Evolutionary conservation across 2,797 vertebrate species (phyloP).

Genomic region (Phrynocephalus forsythii): DNA sequence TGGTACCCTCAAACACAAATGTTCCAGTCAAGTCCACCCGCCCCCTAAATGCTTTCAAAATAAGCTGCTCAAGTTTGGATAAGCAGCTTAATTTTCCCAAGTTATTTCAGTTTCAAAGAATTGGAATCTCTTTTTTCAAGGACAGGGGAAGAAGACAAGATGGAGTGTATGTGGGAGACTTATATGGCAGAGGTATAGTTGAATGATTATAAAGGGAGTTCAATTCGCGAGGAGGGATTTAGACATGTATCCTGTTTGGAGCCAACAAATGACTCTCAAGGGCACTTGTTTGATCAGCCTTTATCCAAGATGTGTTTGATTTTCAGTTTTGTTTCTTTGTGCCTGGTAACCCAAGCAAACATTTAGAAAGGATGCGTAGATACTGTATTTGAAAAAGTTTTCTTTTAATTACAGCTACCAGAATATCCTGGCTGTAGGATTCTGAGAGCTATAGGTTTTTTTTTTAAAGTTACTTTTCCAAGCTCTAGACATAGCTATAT

Average conservation of each 20-base stretch:
- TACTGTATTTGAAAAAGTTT: neutral
- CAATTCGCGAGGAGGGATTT: too few relatives aligned
- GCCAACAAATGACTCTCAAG: neutral
- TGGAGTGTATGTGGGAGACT: neutral
- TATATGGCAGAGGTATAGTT: neutral
- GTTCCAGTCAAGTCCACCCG: neutral
- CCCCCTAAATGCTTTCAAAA: neutral
- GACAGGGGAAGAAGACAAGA: neutral
- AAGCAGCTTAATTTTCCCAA: slow-evolving; percentile 28
- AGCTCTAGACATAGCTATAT: neutral
- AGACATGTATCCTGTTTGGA: neutral
- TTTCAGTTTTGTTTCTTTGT: neutral
- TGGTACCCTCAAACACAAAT: slow-evolving; percentile 6
- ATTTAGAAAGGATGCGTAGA: neutral
- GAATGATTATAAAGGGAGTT: neutral
- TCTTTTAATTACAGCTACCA: too few relatives aligned
- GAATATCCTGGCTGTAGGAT: too few relatives aligned
- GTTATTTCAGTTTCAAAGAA: slow-evolving; percentile 29
- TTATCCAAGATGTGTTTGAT: neutral
- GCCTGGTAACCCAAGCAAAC: neutral
- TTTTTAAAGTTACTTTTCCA: too few relatives aligned
- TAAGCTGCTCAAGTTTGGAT: slow-evolving; percentile 15
- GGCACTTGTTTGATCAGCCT: neutral
- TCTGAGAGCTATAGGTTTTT: too few relatives aligned
- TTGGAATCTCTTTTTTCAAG: neutral